Conservation (phyloP, 2,888 invertebrate species). For the Melangyna quadrimaculata region DNA sequence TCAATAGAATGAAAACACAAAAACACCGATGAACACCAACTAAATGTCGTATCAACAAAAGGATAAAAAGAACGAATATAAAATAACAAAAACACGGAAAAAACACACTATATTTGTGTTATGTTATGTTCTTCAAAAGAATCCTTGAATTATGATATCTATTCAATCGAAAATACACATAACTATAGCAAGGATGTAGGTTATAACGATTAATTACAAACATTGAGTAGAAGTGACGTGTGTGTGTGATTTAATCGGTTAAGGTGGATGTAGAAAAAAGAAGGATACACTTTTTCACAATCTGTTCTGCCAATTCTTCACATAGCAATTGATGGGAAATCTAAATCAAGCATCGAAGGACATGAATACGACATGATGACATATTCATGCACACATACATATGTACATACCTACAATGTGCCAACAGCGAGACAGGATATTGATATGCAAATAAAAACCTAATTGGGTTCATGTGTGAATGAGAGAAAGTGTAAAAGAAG, state of each 20-base stretch:
- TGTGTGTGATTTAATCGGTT: constrained; percentile 35
- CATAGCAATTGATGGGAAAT: constrained; percentile 61
- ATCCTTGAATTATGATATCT: constrained; percentile 39
- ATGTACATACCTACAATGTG: too few relatives aligned
- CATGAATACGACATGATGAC: constrained; percentile 22
- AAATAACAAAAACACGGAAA: neutral
- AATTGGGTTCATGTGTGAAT: constrained; percentile 60
- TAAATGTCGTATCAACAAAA: neutral
- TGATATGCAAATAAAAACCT: constrained; percentile 68
- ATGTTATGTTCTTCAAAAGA: neutral
- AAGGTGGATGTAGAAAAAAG: neutral
- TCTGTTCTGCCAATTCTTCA: constrained; percentile 38
- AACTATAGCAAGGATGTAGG: constrained; percentile 9
- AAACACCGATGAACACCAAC: neutral
- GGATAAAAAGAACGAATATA: neutral
- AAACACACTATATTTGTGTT: neutral
- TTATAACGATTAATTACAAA: constrained; percentile 60
- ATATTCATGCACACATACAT: constrained; percentile 6
- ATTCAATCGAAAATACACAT: too few relatives aligned
- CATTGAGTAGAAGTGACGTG: constrained; percentile 45
- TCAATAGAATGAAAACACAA: neutral
- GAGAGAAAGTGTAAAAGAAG: neutral
- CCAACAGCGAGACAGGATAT: constrained; percentile 55
- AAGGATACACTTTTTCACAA: constrained; percentile 1
- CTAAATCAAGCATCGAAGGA: constrained; percentile 52